Evolutionary conservation across 2,888 invertebrate species (phyloP), one percentile per base, ranked within the genome.

Genomic region (Melanostoma mellinum): DNA sequence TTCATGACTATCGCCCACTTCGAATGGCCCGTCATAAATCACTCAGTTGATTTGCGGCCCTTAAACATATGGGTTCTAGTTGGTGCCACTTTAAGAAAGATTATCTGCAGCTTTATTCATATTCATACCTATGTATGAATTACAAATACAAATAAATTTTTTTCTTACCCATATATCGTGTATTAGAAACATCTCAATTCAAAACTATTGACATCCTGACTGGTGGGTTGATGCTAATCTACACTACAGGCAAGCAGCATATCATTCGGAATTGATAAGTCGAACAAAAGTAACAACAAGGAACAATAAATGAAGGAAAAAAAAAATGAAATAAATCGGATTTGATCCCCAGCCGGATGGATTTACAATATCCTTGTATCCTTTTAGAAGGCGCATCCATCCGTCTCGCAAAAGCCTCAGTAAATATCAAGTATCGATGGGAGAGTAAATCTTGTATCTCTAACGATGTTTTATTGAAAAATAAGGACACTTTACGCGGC

Each of bases 401-500:
- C 58, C 73, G 44, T 56, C 20, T 20, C 46, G 61, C 50, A 77
- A 74, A 73, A 78, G 69, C 65, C 71, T 79, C 58, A 44, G 67
- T 75, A 71, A 84, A 74, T 69, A 74, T 67, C 74, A 65, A 69
- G 65, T 79, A 71, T 69, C 69, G 65, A 67, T 44, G 56, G 56
- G 46, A 58, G 63, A 69, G 77, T 82, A 58, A 78, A 82, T 82
- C 78, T 78, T 78, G 63, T 68, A 73, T 68, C 68, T 73, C 63
- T 73, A 68, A 82, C 77, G 69, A 82, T 73, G 82, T 69, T 78
- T 82, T 82, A 82, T 82, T 82, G 82, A 78, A 82, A 82, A 82
- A 82, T 82, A 82, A 82, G 73, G 82, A 78, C 69, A 69, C 63
- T 78, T 78, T 74, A 78, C 78, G 77, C 71, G 65, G 63, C 63